Evolutionary conservation across 2,113 vertebrate species (phyloP).

Genomic region (Oreochromis niloticus): DNA sequence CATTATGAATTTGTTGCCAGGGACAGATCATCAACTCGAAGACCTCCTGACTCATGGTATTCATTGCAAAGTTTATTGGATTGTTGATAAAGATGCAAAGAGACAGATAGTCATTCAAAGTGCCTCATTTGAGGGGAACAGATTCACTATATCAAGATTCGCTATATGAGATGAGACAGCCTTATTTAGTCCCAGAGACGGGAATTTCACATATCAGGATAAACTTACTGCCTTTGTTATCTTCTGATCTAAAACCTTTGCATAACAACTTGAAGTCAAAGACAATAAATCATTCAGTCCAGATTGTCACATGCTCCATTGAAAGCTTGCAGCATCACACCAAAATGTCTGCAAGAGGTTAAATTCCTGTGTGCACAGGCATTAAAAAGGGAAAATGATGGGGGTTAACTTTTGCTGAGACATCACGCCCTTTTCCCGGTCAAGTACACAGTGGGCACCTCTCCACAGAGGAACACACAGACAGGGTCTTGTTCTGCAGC

Average conservation of each 20-base stretch:
- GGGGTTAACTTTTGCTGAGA: constrained; percentile 44
- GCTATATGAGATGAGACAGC: background rate
- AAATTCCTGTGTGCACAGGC: constrained; percentile 26
- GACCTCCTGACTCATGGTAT: background rate
- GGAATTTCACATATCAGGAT: background rate
- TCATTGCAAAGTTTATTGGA: background rate
- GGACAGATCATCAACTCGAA: background rate
- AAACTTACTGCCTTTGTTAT: background rate
- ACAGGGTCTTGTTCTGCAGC: constrained; percentile 61
- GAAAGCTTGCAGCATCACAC: background rate
- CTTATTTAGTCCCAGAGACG: background rate
- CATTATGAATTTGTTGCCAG: background rate
- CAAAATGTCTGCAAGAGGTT: background rate
- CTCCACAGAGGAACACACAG: constrained; percentile 46
- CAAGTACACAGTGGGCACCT: constrained; percentile 47
- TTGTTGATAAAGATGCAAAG: background rate
- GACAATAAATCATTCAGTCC: background rate
- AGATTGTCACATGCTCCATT: background rate
- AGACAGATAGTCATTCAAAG: background rate
- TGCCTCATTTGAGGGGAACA: background rate
- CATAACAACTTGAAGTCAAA: background rate
- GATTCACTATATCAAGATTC: background rate
- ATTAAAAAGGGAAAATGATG: constrained; percentile 39
- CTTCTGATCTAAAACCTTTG: background rate
- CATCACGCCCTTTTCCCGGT: constrained; percentile 22